Percentiles rank a stretch among this genome's conserved stretches.
phyloP scores from a whole-genome alignment of 1,140 invertebrate species.

The Aricia agestis region DNA sequence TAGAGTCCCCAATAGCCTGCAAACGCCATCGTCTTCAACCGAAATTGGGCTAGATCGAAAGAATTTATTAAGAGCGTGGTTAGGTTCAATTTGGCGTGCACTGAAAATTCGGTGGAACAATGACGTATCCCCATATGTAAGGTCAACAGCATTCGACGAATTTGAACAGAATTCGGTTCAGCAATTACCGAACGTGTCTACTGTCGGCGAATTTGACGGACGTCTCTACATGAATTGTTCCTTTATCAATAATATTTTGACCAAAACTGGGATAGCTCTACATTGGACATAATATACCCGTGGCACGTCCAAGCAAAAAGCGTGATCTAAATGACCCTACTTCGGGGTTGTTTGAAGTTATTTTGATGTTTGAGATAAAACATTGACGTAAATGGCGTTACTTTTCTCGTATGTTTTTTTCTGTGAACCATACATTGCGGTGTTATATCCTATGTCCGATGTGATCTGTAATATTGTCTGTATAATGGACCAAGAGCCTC shows the following conservation, averaged over 20 bases:
- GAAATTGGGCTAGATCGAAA: conserved; percentile 37
- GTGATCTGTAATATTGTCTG: too few species aligned
- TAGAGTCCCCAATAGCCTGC: conserved; percentile 24
- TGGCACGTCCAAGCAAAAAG: too few species aligned
- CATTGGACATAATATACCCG: too few species aligned
- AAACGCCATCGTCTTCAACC: conserved; percentile 29
- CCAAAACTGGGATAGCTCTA: neutral
- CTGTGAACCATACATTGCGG: too few species aligned
- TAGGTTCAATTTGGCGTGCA: conserved; percentile 38
- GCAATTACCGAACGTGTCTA: conserved; percentile 48
- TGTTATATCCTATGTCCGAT: too few species aligned
- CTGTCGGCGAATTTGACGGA: neutral
- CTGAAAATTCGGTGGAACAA: conserved; percentile 42
- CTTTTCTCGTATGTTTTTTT: too few species aligned
- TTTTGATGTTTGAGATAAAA: too few species aligned
- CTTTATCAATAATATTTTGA: neutral
- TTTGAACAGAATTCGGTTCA: conserved; percentile 51
- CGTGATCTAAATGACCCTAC: too few species aligned
- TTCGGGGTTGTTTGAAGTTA: too few species aligned
- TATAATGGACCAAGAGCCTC: too few species aligned
- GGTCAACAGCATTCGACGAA: conserved; percentile 54
- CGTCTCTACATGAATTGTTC: neutral
- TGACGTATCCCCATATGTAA: conserved; percentile 46
- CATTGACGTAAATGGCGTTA: too few species aligned
- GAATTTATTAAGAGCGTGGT: conserved; percentile 40